Evolutionary conservation across 23 tunicate genomes (phyloP).

Genomic region (Ascidia mentula): DNA sequence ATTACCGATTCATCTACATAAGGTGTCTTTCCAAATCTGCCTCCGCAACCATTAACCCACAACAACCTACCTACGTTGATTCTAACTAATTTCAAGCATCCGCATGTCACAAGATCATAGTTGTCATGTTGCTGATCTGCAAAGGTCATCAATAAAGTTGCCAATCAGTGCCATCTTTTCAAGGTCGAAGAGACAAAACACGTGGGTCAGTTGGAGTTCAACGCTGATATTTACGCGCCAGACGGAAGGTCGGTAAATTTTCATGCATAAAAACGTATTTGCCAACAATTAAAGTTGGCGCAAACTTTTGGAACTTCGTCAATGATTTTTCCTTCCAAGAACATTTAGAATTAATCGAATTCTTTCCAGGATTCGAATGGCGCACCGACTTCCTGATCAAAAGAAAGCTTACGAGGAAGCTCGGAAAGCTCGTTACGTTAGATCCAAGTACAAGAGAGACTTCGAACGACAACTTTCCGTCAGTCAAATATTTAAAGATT

Average conservation of each 20-base stretch:
- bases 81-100: too few relatives aligned
- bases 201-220: too few relatives aligned
- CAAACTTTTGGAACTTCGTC: background rate
- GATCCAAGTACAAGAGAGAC: slow-evolving; percentile 73
- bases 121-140: too few relatives aligned
- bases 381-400: slow-evolving; percentile 66
- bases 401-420: slow-evolving; percentile 66
- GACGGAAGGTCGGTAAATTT: slow-evolving; percentile 57
- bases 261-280: background rate
- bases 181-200: too few relatives aligned
- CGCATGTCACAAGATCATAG: too few relatives aligned
- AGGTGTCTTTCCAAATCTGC: too few relatives aligned
- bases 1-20: too few relatives aligned
- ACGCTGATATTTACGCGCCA: slow-evolving; percentile 83
- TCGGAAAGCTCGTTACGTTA: slow-evolving; percentile 58
- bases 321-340: background rate
- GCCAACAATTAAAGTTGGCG: background rate
- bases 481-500: slow-evolving; percentile 44
- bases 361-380: slow-evolving; percentile 50
- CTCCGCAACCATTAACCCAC: too few relatives aligned
- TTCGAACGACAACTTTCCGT: slow-evolving; percentile 62
- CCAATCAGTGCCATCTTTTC: too few relatives aligned
- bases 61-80: too few relatives aligned
- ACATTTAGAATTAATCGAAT: too few relatives aligned
- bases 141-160: too few relatives aligned